Percentiles rank a stretch among this genome's conserved stretches.
Evolutionary conservation across 1,140 invertebrate species (phyloP).

Genomic region (Eurosta solidaginis): DNA sequence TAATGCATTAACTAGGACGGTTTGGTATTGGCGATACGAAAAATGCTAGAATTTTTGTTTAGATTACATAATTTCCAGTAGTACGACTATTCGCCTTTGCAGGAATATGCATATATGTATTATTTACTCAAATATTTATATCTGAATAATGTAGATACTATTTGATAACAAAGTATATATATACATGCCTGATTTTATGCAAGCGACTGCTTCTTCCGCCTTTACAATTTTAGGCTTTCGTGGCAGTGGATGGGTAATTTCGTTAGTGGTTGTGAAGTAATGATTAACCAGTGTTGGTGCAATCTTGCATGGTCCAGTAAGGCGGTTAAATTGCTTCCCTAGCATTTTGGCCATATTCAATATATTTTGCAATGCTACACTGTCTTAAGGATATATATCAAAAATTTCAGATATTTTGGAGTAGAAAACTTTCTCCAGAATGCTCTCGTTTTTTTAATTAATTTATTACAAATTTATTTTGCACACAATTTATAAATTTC

Average conservation of each 20-base stretch:
- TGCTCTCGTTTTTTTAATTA: not conserved
- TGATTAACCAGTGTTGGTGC: slow-evolving; percentile 43
- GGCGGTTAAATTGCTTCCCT: slow-evolving; percentile 24
- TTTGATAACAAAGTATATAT: too few species aligned
- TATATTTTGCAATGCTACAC: too few species aligned
- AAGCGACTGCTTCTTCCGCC: slow-evolving; percentile 63
- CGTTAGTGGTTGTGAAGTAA: slow-evolving; percentile 64
- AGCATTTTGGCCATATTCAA: slow-evolving; percentile 36
- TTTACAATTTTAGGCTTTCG: slow-evolving; percentile 61
- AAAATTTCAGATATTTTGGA: not conserved
- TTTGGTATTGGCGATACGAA: too few species aligned
- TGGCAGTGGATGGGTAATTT: slow-evolving; percentile 63
- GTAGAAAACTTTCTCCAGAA: not conserved
- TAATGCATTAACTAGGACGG: too few species aligned
- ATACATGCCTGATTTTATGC: slow-evolving; percentile 64
- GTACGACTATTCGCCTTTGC: too few species aligned
- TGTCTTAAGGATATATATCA: too few species aligned
- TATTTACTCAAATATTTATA: too few species aligned
- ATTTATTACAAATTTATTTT: not conserved
- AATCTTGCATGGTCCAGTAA: slow-evolving; percentile 10
- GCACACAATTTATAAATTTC: not conserved
- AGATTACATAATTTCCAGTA: too few species aligned
- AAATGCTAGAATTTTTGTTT: too few species aligned
- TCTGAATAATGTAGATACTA: too few species aligned
- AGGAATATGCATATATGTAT: too few species aligned